Evolutionary conservation across 2,888 invertebrate species (phyloP), one percentile per base, ranked within the genome.

Genomic region (Neelides folsomi): DNA sequence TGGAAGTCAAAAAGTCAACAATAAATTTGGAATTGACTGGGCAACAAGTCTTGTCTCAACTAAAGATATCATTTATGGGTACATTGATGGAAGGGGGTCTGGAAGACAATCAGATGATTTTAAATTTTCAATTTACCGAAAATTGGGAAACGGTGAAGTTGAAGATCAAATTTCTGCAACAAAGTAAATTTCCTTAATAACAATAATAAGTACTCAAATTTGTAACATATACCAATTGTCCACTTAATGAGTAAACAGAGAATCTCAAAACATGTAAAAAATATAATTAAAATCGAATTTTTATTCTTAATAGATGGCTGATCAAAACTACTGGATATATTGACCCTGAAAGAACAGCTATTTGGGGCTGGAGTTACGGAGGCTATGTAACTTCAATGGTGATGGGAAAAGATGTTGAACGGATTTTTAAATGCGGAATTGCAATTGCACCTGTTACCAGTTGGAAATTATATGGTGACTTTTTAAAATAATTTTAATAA

Each of bases 361-460:
- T 97, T 66, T 95, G 93, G 93, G 95, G 95, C 50, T 94, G 94
- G 94, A 93, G 92, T 64, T 97, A 95, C 71, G 95, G 95, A 12
- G 97, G 95, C 2, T 95, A 89, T 8, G 19, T 43, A 2, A 19
- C 43, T 43, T n/a, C 19, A n/a, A n/a, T 16, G 43, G 43, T 43
- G 71, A 74, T 95, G 54, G 88, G 88, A 1, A 78, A 78, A 41
- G 90, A 92, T 60, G 72, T 72, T 1, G 68, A 68, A 15, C 75
- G 77, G 0, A 73, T 77, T 44, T 94, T 94, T 75, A 82, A 86
- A 64, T 97, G 97, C 69, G 95, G 90, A 1, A 83, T 89, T 50
- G 85, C 93, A 3, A 90, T 95, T 9, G 95, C 95, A 1, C 97
- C 95, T 0, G 94, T 97, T 18, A 92, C 90, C 1, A 92, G 93